phyloP scores from a whole-genome alignment of 2,797 vertebrate genomes.

The Acomys russatus region DNA sequence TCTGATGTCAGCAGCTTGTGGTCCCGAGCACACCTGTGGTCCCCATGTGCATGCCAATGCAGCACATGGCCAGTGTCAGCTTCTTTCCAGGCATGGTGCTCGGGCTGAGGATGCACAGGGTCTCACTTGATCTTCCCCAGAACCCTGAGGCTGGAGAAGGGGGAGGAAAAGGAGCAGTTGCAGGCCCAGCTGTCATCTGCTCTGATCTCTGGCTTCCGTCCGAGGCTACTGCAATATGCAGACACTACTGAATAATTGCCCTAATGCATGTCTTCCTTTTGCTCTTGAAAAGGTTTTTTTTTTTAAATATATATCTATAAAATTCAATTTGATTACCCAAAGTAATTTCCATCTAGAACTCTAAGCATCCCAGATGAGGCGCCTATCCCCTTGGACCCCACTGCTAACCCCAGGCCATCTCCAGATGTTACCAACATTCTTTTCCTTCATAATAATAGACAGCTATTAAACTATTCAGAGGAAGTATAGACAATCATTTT shows the following conservation, averaged over 20 bases:
- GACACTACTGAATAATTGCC: background rate
- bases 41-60: background rate
- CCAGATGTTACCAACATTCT: background rate
- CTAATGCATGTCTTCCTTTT: conserved; percentile 21
- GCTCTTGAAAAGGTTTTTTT: background rate
- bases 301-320: background rate
- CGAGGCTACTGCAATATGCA: background rate
- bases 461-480: background rate
- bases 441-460: background rate
- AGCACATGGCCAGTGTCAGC: background rate
- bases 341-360: conserved; percentile 49
- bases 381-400: background rate
- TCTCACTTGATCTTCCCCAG: background rate
- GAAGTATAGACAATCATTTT: background rate
- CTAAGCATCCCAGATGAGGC: conserved; percentile 14
- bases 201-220: conserved; percentile 14
- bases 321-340: conserved; percentile 14
- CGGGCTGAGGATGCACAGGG: background rate
- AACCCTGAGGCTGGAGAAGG: background rate
- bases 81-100: background rate
- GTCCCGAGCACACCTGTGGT: background rate
- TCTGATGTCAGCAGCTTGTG: background rate
- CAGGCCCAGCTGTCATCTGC: background rate
- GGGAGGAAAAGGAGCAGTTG: background rate
- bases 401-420: background rate